Conservation (phyloP, 2,113 vertebrate species). For the Toxostoma redivivum region DNA sequence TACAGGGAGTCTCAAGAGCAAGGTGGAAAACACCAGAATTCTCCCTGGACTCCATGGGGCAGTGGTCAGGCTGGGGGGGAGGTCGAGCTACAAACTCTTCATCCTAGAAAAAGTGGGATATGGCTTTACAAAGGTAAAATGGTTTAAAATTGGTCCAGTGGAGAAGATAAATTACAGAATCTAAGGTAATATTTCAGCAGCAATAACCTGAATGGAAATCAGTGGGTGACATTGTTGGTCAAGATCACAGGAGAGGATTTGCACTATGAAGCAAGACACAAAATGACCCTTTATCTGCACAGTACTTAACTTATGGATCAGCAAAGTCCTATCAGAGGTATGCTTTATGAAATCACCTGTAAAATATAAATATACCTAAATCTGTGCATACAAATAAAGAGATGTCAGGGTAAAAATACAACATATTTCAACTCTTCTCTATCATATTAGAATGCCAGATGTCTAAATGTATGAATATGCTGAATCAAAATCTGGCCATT, state of each 20-base stretch:
- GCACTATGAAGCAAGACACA: not conserved
- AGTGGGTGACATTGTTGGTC: rapidly evolving
- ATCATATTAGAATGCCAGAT: not conserved
- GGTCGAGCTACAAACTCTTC: not conserved
- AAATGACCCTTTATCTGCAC: not conserved
- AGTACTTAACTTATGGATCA: not conserved
- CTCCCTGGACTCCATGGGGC: rapidly evolving
- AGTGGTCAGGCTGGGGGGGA: not conserved
- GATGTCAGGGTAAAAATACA: not conserved
- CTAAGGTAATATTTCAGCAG: not conserved
- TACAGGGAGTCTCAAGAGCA: not conserved
- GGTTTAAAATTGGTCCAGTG: not conserved
- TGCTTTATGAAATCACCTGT: not conserved
- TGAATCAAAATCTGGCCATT: not conserved
- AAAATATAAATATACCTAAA: not conserved
- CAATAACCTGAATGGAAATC: not conserved
- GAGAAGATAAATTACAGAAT: not conserved
- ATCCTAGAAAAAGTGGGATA: not conserved
- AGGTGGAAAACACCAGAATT: not conserved
- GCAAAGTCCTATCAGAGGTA: not conserved
- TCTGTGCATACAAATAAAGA: not conserved
- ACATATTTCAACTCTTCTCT: not conserved
- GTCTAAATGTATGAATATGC: not conserved
- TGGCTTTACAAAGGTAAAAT: not conserved
- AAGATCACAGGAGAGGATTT: not conserved